Percentiles rank a stretch among this genome's conserved stretches.
Conservation (phyloP, 35 echinoderm and acorn worm genomes). For the Amphiura filiformis region DNA sequence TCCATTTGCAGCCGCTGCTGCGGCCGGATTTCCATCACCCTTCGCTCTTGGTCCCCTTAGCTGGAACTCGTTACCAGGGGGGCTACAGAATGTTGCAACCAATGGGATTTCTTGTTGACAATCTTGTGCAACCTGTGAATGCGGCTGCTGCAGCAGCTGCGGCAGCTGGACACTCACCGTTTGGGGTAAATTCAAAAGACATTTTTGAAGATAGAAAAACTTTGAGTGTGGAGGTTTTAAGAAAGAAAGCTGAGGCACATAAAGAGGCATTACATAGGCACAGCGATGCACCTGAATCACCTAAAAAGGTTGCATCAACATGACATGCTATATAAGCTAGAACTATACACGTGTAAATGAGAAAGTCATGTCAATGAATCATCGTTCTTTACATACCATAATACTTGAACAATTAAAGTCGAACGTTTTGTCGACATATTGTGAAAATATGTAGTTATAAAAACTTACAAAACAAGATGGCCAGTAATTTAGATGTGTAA, state of each 20-base stretch:
- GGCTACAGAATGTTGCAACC: constrained; percentile 24
- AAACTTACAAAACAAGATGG: too few relatives aligned
- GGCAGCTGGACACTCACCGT: neutral
- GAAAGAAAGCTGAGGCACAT: constrained; percentile 81
- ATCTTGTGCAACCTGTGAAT: constrained; percentile 12
- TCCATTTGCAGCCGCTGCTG: constrained; percentile 29
- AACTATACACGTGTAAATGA: too few relatives aligned
- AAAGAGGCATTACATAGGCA: constrained; percentile 16
- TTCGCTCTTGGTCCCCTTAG: constrained; percentile 27
- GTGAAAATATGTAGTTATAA: too few relatives aligned
- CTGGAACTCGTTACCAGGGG: constrained; percentile 33
- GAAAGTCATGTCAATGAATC: too few relatives aligned
- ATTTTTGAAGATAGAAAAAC: constrained; percentile 62
- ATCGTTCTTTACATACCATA: too few relatives aligned
- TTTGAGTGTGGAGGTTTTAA: constrained; percentile 79
- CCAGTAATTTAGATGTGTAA: too few relatives aligned
- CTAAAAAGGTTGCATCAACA: neutral
- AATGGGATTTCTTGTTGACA: constrained; percentile 36
- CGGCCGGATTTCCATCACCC: constrained; percentile 31
- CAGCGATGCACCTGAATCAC: neutral
- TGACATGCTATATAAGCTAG: too few relatives aligned
- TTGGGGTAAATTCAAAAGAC: constrained; percentile 7
- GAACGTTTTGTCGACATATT: too few relatives aligned
- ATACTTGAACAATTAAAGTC: too few relatives aligned
- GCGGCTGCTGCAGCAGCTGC: neutral